phyloP scores from a whole-genome alignment of 2,113 vertebrate genomes.

The Microcebus lehilahytsara region DNA sequence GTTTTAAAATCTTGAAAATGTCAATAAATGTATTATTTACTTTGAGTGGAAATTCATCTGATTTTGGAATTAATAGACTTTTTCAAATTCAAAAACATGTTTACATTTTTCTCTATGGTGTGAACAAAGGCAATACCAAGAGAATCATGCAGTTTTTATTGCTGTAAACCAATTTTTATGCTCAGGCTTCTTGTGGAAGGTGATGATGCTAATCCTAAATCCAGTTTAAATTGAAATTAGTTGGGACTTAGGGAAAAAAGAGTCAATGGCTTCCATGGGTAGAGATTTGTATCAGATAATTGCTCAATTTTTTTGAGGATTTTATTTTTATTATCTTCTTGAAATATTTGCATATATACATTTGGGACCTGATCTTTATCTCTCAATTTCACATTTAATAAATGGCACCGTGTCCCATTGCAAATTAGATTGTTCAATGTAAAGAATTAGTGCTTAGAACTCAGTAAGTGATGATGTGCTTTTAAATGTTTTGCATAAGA shows the following conservation, averaged over 20 bases:
- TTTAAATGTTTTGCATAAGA: neutral
- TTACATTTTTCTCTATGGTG: neutral
- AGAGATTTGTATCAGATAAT: neutral
- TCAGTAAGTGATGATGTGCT: neutral
- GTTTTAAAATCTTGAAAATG: conserved; percentile 8
- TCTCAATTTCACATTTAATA: conserved; percentile 1
- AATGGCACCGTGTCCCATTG: neutral
- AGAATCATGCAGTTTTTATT: neutral
- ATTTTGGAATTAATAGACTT: conserved; percentile 29
- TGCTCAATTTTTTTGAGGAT: neutral
- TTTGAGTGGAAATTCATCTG: neutral
- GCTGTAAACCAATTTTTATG: neutral
- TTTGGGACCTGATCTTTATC: neutral
- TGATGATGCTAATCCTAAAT: neutral
- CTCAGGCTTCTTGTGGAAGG: neutral
- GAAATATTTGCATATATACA: neutral
- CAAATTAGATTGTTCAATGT: neutral
- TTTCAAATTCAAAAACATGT: neutral
- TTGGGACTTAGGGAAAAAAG: neutral
- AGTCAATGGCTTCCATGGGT: neutral
- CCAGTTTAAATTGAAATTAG: neutral
- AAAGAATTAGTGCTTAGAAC: neutral
- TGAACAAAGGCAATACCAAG: neutral
- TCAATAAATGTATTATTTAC: neutral
- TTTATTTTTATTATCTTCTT: neutral